phyloP scores from a whole-genome alignment of 2,113 vertebrate species.

The Pelodiscus sinensis region DNA sequence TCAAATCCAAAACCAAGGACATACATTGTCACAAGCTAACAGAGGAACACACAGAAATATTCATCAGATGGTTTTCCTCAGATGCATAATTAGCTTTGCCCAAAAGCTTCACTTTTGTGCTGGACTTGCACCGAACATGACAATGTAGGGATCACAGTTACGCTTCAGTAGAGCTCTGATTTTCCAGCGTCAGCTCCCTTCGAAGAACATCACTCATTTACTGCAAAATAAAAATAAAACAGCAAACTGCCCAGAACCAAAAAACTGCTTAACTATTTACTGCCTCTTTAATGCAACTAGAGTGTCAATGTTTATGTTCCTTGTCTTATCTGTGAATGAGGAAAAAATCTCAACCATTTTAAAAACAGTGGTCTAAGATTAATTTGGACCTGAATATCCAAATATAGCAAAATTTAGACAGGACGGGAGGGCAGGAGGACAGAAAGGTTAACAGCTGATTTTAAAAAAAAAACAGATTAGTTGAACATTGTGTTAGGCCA shows the following conservation, averaged over 20 bases:
- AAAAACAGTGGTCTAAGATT: constrained; percentile 36
- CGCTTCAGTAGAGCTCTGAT: constrained; percentile 71
- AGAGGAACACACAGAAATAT: background rate
- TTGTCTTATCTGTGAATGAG: constrained; percentile 46
- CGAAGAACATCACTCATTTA: constrained; percentile 71
- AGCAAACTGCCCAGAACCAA: constrained; percentile 50
- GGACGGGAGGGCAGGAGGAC: background rate
- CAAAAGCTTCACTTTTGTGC: constrained; percentile 23
- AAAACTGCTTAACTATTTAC: constrained; percentile 66
- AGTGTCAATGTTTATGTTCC: constrained; percentile 3
- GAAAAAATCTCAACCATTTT: constrained; percentile 45
- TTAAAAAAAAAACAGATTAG: constrained; percentile 57
- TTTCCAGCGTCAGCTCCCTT: constrained; percentile 70
- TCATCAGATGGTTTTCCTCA: constrained; percentile 52
- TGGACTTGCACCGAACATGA: constrained; percentile 55
- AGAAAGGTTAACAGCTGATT: constrained; percentile 54
- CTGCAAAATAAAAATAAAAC: constrained; percentile 71
- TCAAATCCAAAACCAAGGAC: constrained; percentile 6
- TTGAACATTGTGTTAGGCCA: background rate
- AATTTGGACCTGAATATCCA: constrained; percentile 33
- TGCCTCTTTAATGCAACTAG: constrained; percentile 33
- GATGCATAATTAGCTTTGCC: constrained; percentile 59
- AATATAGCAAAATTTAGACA: constrained; percentile 18
- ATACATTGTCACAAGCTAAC: constrained; percentile 21
- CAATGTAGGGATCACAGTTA: constrained; percentile 33